Evolutionary conservation across 2,797 vertebrate species (phyloP).

Genomic region (Vipera ursinii): DNA sequence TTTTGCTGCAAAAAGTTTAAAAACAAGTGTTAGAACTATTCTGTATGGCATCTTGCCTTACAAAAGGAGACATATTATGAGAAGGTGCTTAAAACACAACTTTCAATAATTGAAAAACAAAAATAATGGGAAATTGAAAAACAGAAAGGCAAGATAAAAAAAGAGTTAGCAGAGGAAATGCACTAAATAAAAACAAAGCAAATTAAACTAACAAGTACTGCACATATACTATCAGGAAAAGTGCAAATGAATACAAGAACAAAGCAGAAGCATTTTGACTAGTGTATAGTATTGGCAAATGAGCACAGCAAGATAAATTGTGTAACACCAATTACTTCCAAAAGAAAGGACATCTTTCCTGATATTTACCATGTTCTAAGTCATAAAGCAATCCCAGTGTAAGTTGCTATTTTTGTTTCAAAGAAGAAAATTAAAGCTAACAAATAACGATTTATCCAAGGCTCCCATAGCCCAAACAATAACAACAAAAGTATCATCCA

Average conservation of each 20-base stretch:
- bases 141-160: background rate
- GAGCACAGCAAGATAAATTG: background rate
- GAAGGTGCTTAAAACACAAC: background rate
- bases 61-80: background rate
- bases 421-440: background rate
- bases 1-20: slow-evolving; percentile 78
- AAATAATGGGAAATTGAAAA: background rate
- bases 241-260: background rate
- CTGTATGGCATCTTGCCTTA: background rate
- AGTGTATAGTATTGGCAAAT: background rate
- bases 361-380: background rate
- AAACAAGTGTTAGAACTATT: background rate
- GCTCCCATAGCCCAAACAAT: background rate
- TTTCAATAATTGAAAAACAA: background rate
- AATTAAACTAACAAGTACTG: background rate
- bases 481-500: background rate
- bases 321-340: background rate
- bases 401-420: background rate
- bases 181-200: background rate
- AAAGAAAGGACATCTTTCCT: background rate
- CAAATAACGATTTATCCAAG: background rate
- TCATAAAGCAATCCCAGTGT: background rate
- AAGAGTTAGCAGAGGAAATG: background rate
- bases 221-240: background rate
- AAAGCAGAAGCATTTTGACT: background rate